Evolutionary conservation across 2,888 invertebrate genomes (phyloP), one percentile per base, ranked within the genome.

Genomic region (Hypena proboscidalis): DNA sequence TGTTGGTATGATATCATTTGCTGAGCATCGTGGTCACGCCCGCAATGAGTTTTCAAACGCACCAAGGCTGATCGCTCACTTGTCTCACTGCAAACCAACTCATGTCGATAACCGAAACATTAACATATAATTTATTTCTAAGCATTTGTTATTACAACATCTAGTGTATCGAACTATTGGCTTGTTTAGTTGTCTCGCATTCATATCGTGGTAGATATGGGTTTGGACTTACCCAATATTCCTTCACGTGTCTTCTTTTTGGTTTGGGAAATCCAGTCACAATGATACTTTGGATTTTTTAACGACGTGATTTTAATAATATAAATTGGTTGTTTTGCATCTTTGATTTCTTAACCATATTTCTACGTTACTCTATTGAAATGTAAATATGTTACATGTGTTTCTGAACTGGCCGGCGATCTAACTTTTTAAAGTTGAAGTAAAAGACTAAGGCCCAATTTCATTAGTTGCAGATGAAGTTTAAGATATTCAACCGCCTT

Each of bases 1-100:
- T 74, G 70, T 73, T 77, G 70, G 72, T 79, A 84, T 86, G 85
- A 86, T 85, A 85, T 84, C 84, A 86, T 85, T 85, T 81, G 80
- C 76, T 79, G 76, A 80, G 68, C 74, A 76, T 71, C 73, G 79
- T 77, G 74, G 80, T 84, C 81, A 79, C 77, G 82, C 80, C 74
- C 69, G 74, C 70, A 58, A 64, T 67, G 58, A 70, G 73, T 74
- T 77, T 78, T 77, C 70, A 73, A 78, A 77, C 65, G 64, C 61
- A 65, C 63, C 74, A 79, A 82, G 77, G 77, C 61, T 80, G 77
- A 69, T 76, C 60, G 59, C 60, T 72, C 62, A 65, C 67, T 62
- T 55, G 55, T 48, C 37, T 49, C 50, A 55, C 47, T 62, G 57
- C 59, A 56, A 49, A 40, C 46, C 21, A 31, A 40, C 29, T 45